Conservation (phyloP, 2,888 invertebrate species). For the Spialia ferax region DNA sequence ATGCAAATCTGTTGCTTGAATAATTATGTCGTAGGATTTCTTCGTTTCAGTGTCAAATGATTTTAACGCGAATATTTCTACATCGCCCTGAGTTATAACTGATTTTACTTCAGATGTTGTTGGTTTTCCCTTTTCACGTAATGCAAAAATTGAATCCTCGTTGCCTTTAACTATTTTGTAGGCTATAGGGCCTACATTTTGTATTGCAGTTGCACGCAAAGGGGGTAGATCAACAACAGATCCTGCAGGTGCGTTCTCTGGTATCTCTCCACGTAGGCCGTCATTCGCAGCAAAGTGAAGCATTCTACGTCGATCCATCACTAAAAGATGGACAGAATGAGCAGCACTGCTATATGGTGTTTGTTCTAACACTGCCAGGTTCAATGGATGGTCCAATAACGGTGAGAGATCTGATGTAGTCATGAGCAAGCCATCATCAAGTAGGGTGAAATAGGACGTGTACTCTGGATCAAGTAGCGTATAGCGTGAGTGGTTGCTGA, state of each 20-base stretch:
- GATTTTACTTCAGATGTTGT: conserved; percentile 79
- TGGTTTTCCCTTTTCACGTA: conserved; percentile 87
- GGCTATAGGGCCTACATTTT: conserved; percentile 89
- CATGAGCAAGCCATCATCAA: conserved; percentile 96
- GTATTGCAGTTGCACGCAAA: conserved; percentile 90
- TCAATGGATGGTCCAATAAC: conserved; percentile 92
- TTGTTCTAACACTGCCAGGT: conserved; percentile 93
- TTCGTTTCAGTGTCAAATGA: conserved; percentile 93
- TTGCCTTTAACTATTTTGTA: conserved; percentile 94
- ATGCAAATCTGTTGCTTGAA: conserved; percentile 93
- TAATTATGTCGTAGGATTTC: conserved; percentile 90
- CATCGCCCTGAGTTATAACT: conserved; percentile 88
- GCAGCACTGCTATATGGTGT: conserved; percentile 92
- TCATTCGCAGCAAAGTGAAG: conserved; percentile 90
- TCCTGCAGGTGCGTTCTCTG: conserved; percentile 92
- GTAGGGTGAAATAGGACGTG: conserved; percentile 94
- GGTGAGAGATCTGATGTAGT: conserved; percentile 95
- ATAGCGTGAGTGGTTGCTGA: conserved; percentile 83
- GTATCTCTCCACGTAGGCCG: conserved; percentile 89
- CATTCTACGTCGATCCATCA: conserved; percentile 94
- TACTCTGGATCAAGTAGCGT: conserved; percentile 91
- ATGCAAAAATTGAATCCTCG: conserved; percentile 90
- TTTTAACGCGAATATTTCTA: conserved; percentile 91
- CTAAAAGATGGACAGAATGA: conserved; percentile 93
- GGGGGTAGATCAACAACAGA: conserved; percentile 91